These are phyloP conservation scores for Micromussa lordhowensis DNA, from an alignment of 92 coral and sea anemone species.

Conservation along the genomic window DNA sequence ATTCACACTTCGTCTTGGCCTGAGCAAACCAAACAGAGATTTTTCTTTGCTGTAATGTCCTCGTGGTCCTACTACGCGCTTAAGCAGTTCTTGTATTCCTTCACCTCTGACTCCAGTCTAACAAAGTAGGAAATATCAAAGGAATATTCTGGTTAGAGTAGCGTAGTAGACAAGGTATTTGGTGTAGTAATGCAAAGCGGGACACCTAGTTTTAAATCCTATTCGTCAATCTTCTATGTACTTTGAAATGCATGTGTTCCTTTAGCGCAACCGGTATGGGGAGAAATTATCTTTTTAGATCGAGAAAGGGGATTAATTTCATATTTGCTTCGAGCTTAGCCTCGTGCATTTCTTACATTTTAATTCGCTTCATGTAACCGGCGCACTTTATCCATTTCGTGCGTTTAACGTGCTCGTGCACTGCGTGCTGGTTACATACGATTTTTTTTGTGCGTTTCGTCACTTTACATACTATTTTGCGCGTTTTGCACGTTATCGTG, in stretches of 20 bases:
- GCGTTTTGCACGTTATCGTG: no score
- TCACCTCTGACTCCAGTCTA: conserved; percentile 45
- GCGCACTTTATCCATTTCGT: neutral
- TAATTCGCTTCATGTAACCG: neutral
- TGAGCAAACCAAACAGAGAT: neutral
- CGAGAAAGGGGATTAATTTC: neutral
- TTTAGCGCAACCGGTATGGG: neutral
- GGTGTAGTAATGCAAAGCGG: neutral
- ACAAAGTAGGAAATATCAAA: neutral
- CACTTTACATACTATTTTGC: no score
- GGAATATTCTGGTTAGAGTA: neutral
- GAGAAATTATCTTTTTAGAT: no score
- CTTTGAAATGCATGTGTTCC: neutral
- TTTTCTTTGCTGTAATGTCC: conserved; percentile 5
- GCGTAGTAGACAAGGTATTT: neutral
- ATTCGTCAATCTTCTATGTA: neutral
- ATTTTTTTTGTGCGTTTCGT: no score
- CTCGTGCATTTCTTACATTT: neutral
- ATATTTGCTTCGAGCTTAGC: neutral
- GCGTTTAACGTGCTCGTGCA: neutral
- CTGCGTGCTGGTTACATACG: no score
- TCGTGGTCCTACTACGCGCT: conserved; percentile 28
- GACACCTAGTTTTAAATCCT: neutral
- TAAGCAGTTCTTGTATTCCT: conserved; percentile 45
- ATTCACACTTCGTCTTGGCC: neutral